Base-by-base conservation (phyloP, 1,140 invertebrate genomes). In the Sinonovacula constricta region DNA sequence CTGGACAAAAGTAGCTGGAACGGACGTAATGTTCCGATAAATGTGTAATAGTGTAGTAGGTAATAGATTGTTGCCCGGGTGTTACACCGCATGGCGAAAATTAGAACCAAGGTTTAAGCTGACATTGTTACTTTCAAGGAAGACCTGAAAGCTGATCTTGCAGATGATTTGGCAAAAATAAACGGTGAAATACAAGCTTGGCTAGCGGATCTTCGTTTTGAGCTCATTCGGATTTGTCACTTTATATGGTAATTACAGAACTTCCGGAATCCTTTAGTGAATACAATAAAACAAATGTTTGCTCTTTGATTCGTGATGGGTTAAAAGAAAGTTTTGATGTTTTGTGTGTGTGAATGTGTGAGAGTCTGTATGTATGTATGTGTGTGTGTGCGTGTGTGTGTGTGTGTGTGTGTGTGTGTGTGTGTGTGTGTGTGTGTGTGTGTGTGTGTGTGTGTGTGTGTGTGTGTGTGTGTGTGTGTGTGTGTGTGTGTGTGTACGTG, bases 241-340 rank as follows among this genome's bases (percentile, higher is more conserved):
- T 36, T 15, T 34, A 63, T 36, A 22, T 63, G 31, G 34, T 39
- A 14, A 63, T 63, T 24, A 34, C 30, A 18, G 60, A 63, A 5
- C 22, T 63, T 4, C 60, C 60, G 10, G 60, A 63, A 63, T 14
- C 60, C 15, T 33, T 2, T 63, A 66, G 51, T 66, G 45, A 66
- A 49, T n/a, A 36, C 18, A 2, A 22, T 15, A 18, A 22, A 14
- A 66, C 31, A 34, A 66, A 51, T 12, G 63, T 66, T 18, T 49
- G 51, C 24, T 45, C 36, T 26, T 28, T 66, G 5, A 49, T 66
- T 10, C 7, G 24, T 4, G 39, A 66, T 28, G 63, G 63, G 18
- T 26, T 66, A 14, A 49, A 22, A 49, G n/a, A n/a, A n/a, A 2
- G 45, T 3, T 22, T 3, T 5, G 63, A 66, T 66, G 63, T 66